Conservation (phyloP, 2,888 invertebrate species). For the Drosophila longiperda region DNA sequence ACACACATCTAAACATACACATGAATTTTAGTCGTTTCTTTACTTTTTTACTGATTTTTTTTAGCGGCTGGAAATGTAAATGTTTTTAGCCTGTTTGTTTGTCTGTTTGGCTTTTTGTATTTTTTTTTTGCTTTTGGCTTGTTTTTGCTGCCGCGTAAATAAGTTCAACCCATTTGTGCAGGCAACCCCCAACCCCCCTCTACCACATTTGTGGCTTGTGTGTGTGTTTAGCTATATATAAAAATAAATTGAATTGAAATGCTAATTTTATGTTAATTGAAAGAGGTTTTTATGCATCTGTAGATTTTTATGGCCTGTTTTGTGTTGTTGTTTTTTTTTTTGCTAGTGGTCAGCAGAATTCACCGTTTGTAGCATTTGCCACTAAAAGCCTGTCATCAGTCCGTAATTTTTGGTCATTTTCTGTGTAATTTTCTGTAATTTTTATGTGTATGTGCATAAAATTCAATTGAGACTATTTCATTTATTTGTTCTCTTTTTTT, state of each 20-base stretch:
- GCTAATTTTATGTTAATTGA: conserved; percentile 84
- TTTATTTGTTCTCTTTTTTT: neutral
- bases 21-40: conserved; percentile 61
- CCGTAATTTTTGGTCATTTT: conserved; percentile 56
- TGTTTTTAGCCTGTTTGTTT: conserved; percentile 44
- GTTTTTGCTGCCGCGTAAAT: conserved; percentile 61
- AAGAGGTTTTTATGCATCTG: conserved; percentile 79
- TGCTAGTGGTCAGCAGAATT: conserved; percentile 66
- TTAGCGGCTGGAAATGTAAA: conserved; percentile 68
- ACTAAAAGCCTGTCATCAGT: conserved; percentile 77
- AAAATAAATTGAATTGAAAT: conserved; percentile 83
- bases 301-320: conserved; percentile 73
- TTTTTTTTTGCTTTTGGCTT: conserved; percentile 17
- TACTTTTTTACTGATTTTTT: conserved; percentile 39
- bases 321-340: conserved; percentile 41
- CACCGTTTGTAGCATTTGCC: conserved; percentile 60
- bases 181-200: neutral
- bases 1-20: conserved; percentile 30
- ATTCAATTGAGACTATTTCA: conserved; percentile 58
- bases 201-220: neutral
- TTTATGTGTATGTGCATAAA: conserved; percentile 64
- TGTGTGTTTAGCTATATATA: conserved; percentile 47
- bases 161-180: conserved; percentile 77
- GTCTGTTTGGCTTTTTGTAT: conserved; percentile 14
- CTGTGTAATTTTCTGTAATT: conserved; percentile 58